Percentiles rank a stretch among this genome's conserved stretches.
Evolutionary conservation across 2,888 invertebrate species (phyloP).

Genomic region (Trichopoda pennipes): DNA sequence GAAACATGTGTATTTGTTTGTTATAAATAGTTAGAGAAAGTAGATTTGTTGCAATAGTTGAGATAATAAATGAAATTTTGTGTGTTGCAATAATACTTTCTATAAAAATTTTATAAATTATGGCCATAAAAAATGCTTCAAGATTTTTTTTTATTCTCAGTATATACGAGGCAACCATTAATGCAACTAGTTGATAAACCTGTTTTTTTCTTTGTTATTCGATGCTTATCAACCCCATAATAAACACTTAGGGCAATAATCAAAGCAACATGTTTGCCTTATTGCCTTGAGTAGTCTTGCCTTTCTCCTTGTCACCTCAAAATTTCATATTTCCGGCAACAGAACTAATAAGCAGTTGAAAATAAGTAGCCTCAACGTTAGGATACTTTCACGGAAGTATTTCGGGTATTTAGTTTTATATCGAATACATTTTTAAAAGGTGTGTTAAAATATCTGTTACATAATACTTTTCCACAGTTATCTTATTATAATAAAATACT

Average conservation of each 20-base stretch:
- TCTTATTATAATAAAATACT: too few species aligned
- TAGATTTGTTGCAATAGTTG: constrained; percentile 10
- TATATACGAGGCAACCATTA: too few species aligned
- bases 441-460: background rate
- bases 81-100: constrained; percentile 7
- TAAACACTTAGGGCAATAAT: too few species aligned
- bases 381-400: background rate
- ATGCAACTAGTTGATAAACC: too few species aligned
- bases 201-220: background rate
- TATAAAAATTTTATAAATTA: background rate
- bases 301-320: too few species aligned
- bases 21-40: constrained; percentile 29
- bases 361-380: background rate
- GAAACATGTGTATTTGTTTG: constrained; percentile 40
- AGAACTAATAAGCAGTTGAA: too few species aligned
- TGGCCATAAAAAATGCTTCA: background rate
- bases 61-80: constrained; percentile 4
- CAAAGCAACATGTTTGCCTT: too few species aligned
- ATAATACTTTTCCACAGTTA: background rate
- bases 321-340: too few species aligned
- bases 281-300: too few species aligned
- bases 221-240: background rate
- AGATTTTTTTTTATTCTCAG: background rate
- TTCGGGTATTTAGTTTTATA: too few species aligned
- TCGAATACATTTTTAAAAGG: background rate